Evolutionary conservation across 2,113 vertebrate genomes (phyloP).

Genomic region (Pimephales promelas): DNA sequence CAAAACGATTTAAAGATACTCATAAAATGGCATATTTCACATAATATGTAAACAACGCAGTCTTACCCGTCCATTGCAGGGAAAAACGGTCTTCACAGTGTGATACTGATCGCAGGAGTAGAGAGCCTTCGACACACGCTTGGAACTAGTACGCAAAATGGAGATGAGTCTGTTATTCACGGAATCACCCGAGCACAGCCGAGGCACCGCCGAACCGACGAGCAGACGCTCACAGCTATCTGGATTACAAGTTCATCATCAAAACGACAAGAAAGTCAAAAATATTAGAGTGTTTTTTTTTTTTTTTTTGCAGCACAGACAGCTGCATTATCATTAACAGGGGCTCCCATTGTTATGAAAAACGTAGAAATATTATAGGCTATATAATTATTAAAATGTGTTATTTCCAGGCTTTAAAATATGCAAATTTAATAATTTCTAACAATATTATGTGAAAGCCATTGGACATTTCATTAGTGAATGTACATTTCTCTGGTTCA

Average conservation of each 20-base stretch:
- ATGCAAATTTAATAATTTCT: background rate
- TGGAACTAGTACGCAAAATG: conserved; percentile 55
- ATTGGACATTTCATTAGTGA: no score
- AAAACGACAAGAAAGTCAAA: background rate
- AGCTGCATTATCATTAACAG: background rate
- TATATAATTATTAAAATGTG: background rate
- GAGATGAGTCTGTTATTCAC: conserved; percentile 39
- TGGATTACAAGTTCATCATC: background rate
- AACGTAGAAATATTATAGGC: background rate
- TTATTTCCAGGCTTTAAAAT: background rate
- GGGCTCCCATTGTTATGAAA: background rate
- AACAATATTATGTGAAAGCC: no score
- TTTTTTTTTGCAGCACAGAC: background rate
- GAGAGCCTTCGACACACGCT: conserved; percentile 35
- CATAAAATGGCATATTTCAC: background rate
- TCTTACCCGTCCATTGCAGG: conserved; percentile 64
- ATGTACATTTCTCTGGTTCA: no score
- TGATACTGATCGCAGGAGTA: conserved; percentile 27
- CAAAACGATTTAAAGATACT: background rate
- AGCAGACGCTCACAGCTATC: background rate
- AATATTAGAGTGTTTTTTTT: background rate
- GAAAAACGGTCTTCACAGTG: conserved; percentile 43
- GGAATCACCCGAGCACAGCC: conserved; percentile 46
- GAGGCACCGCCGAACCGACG: background rate
- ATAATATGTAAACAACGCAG: background rate